Conservation (phyloP, 2,113 vertebrate genomes). For the Poeciliopsis turrubarensis region DNA sequence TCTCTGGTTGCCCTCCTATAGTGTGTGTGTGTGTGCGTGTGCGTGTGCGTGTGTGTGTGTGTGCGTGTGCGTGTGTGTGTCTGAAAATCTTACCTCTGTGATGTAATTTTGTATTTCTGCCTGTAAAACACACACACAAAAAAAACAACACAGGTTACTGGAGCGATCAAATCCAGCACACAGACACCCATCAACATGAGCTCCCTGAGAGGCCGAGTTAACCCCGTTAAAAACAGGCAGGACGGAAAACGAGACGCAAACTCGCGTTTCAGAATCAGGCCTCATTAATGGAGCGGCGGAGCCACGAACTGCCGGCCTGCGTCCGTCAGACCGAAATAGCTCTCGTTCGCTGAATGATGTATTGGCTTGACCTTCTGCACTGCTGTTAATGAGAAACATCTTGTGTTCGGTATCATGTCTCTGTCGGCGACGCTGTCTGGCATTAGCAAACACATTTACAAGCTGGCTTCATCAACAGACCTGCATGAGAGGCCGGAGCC, state of each 20-base stretch:
- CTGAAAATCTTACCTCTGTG: constrained; percentile 76
- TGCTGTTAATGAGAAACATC: constrained; percentile 4
- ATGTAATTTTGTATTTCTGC: constrained; percentile 84
- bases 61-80: neutral
- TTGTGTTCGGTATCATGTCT: neutral
- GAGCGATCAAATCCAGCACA: neutral
- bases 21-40: neutral
- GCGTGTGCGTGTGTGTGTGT: neutral
- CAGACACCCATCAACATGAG: neutral
- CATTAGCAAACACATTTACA: neutral
- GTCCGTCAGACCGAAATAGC: neutral
- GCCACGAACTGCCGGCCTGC: neutral
- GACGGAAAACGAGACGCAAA: no score
- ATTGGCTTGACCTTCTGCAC: neutral
- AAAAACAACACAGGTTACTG: constrained; percentile 18
- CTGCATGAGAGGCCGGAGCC: neutral
- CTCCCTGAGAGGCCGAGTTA: neutral
- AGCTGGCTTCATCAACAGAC: neutral
- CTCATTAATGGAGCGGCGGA: neutral
- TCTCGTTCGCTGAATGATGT: neutral
- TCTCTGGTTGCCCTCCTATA: no score
- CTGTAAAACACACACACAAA: constrained; percentile 67
- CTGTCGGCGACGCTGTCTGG: neutral
- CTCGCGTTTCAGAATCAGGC: neutral
- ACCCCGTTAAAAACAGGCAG: neutral